These are phyloP conservation scores for Leptopilina syphax DNA, from an alignment of 2,888 invertebrate species.

Conservation along the genomic window DNA sequence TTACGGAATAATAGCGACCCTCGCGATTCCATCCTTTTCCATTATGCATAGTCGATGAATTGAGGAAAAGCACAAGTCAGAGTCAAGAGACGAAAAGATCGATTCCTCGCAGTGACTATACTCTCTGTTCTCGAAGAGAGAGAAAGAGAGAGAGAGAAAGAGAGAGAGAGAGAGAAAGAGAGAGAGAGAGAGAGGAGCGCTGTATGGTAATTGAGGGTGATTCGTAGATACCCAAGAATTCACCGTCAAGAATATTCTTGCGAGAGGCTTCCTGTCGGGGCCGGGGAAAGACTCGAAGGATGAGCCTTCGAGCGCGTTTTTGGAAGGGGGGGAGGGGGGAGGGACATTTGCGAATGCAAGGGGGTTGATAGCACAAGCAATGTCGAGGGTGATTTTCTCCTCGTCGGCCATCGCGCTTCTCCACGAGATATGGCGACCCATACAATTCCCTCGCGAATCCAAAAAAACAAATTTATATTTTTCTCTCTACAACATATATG, in stretches of 20 bases:
- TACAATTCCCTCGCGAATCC: constrained; percentile 35
- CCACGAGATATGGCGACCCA: constrained; percentile 71
- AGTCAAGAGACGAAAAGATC: constrained; percentile 53
- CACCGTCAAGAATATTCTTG: constrained; percentile 70
- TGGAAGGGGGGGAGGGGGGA: constrained; percentile 58
- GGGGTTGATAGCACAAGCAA: constrained; percentile 66
- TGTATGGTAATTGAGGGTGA: constrained; percentile 61
- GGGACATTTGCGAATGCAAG: constrained; percentile 60
- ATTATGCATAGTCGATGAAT: constrained; percentile 41
- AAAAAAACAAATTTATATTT: constrained; percentile 12
- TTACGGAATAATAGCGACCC: constrained; percentile 8
- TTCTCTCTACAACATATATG: neutral
- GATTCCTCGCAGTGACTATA: constrained; percentile 47
- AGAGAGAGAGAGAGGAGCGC: constrained; percentile 48
- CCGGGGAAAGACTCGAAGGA: constrained; percentile 52
- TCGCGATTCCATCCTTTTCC: constrained; percentile 27
- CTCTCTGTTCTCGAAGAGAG: constrained; percentile 36
- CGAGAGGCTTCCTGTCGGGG: constrained; percentile 65
- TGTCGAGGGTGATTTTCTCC: constrained; percentile 72
- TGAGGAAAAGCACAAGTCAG: constrained; percentile 50
- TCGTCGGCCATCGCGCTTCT: constrained; percentile 72
- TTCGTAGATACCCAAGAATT: constrained; percentile 59
- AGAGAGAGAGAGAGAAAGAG: too few species aligned
- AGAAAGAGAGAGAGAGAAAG: constrained; percentile 20
- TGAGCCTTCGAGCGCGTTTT: constrained; percentile 56